Conservation (phyloP, 2,797 vertebrate genomes). For the Enteromius thamalakanensis region DNA sequence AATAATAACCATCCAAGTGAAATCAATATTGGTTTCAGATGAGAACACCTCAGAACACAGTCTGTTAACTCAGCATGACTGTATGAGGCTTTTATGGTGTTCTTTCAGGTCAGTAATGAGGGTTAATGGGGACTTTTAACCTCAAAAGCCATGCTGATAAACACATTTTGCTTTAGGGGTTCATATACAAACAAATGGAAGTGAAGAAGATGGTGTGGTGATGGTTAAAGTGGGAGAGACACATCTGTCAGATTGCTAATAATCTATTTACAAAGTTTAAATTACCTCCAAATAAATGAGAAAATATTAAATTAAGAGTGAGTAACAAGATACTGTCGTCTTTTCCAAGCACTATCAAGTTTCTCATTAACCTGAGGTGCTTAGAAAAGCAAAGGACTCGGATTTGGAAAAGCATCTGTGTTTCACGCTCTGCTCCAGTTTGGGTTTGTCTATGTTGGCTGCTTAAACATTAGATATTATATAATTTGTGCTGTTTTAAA, state of each 20-base stretch:
- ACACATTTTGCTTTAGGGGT: neutral
- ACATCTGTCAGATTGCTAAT: neutral
- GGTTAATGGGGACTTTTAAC: conserved; percentile 20
- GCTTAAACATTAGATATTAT: neutral
- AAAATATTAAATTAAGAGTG: neutral
- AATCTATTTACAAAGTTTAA: neutral
- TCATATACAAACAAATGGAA: neutral
- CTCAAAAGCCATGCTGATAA: neutral
- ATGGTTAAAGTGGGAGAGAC: neutral
- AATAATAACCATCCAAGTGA: neutral
- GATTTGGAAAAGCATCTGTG: neutral
- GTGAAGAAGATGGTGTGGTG: neutral
- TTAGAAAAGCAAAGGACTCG: neutral
- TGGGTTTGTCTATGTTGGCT: neutral
- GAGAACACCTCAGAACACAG: neutral
- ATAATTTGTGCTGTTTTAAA: conserved; percentile 17
- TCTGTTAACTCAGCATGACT: neutral
- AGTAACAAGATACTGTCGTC: neutral
- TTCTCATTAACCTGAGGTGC: neutral
- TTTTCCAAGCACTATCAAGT: neutral
- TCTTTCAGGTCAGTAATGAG: neutral
- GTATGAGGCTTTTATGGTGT: neutral
- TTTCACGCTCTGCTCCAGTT: neutral
- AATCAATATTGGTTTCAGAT: neutral
- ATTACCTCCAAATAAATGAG: neutral